phyloP scores from a whole-genome alignment of 2,113 vertebrate species.

The Corythornis madagascariensis region DNA sequence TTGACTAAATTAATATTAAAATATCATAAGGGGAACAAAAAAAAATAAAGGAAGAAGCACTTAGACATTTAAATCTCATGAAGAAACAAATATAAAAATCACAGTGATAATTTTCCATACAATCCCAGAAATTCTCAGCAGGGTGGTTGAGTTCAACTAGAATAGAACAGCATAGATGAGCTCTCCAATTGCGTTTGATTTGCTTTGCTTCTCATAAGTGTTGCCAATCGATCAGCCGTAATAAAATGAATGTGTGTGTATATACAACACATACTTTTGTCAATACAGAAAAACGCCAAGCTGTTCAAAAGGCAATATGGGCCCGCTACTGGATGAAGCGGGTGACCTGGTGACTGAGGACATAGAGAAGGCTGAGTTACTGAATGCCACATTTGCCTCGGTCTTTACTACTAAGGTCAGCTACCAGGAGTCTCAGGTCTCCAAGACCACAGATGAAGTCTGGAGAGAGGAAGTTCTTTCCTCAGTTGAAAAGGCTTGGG shows the following conservation, averaged over 20 bases:
- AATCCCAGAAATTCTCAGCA: neutral
- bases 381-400: too few relatives aligned
- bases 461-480: too few relatives aligned
- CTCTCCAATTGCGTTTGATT: constrained; percentile 1
- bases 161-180: neutral
- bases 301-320: too few relatives aligned
- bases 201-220: neutral
- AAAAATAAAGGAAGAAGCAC: neutral
- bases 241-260: neutral
- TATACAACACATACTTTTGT: neutral
- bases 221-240: neutral
- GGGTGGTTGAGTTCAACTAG: neutral
- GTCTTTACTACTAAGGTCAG: too few relatives aligned
- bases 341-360: too few relatives aligned
- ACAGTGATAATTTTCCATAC: constrained; percentile 33
- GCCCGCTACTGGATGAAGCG: too few relatives aligned
- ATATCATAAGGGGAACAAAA: neutral
- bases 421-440: too few relatives aligned
- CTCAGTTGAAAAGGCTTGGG: too few relatives aligned
- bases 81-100: constrained; percentile 37
- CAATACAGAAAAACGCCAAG: neutral
- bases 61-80: neutral
- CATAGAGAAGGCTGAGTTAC: too few relatives aligned
- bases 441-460: too few relatives aligned
- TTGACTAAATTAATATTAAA: constrained; percentile 37